phyloP scores from a whole-genome alignment of 2,797 vertebrate genomes.

The Lates japonicus region DNA sequence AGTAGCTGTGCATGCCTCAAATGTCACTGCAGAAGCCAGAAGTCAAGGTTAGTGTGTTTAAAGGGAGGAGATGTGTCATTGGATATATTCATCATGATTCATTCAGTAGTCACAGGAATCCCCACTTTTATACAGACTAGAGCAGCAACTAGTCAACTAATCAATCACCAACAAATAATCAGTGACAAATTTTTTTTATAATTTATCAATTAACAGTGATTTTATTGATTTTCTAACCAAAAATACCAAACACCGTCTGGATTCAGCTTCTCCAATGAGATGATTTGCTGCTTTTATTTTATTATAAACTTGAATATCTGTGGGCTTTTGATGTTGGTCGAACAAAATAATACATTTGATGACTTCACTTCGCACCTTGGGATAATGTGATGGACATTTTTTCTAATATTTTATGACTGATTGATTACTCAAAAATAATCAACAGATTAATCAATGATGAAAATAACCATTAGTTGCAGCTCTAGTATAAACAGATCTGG shows the following conservation, averaged over 20 bases:
- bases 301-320: neutral
- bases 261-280: neutral
- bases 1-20: neutral
- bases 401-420: too few species aligned
- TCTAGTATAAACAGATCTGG: neutral
- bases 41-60: slow-evolving; percentile 34
- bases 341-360: too few species aligned
- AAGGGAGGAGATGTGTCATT: neutral
- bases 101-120: slow-evolving; percentile 7
- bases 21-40: neutral
- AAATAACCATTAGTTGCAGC: neutral
- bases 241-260: too few species aligned
- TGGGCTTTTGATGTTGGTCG: neutral
- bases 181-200: too few species aligned
- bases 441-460: neutral
- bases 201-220: neutral
- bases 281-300: neutral
- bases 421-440: too few species aligned
- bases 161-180: neutral
- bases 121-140: neutral
- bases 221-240: neutral
- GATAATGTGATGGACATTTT: too few species aligned
- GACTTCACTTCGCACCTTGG: too few species aligned
- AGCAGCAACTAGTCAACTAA: neutral
- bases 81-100: neutral